Conservation (phyloP, 2,888 invertebrate species). For the Drosophila parthenogenetica region DNA sequence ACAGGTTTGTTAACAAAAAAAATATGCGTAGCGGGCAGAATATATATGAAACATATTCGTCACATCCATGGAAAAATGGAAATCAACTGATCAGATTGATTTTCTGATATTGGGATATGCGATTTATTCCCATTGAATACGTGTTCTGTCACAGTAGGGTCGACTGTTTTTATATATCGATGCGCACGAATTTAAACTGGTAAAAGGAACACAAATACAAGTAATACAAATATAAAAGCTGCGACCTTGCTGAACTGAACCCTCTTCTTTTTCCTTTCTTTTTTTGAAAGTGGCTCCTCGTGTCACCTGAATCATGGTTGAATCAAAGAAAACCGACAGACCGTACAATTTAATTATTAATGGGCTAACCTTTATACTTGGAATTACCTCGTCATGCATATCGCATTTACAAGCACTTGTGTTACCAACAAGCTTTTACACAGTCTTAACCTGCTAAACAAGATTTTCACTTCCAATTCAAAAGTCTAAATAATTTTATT, state of each 20-base stretch:
- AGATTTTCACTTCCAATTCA: conserved; percentile 26
- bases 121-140: too few species aligned
- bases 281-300: background rate
- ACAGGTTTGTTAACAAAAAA: too few species aligned
- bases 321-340: conserved; percentile 8
- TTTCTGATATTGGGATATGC: too few species aligned
- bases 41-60: too few species aligned
- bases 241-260: conserved; percentile 4
- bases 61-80: too few species aligned
- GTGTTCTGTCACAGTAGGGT: too few species aligned
- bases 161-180: background rate
- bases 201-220: background rate
- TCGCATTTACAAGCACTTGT: conserved; percentile 17
- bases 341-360: conserved; percentile 11
- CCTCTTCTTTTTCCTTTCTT: conserved; percentile 3
- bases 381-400: conserved; percentile 37
- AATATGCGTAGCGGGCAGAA: too few species aligned
- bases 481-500: conserved; percentile 15
- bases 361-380: conserved; percentile 23
- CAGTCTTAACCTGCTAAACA: conserved; percentile 16
- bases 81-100: too few species aligned
- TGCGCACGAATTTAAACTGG: conserved; percentile 1
- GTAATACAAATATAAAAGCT: conserved; percentile 2
- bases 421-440: conserved; percentile 11
- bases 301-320: background rate